Conservation (phyloP, 2,797 vertebrate genomes). For the Tragopan temminckii region DNA sequence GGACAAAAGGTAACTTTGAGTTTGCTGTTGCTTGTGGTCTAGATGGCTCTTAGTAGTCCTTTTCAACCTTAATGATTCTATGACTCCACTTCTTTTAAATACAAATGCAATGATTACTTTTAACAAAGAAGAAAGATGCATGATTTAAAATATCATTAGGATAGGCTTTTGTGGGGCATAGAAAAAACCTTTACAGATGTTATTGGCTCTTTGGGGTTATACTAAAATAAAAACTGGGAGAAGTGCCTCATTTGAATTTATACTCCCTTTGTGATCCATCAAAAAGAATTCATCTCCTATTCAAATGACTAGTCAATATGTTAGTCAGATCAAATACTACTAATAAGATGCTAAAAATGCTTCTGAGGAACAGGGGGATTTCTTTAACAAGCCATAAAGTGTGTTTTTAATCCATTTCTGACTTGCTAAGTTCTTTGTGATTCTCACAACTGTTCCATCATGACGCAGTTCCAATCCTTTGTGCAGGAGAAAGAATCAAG, state of each 20-base stretch:
- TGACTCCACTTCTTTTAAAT: background rate
- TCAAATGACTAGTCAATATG: constrained; percentile 82
- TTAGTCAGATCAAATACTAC: constrained; percentile 80
- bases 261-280: constrained; percentile 80
- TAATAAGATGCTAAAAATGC: constrained; percentile 82
- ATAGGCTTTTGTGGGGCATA: constrained; percentile 41
- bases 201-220: constrained; percentile 56
- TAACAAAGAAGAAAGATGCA: background rate
- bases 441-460: constrained; percentile 72
- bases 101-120: background rate
- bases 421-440: constrained; percentile 77
- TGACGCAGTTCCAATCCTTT: constrained; percentile 70
- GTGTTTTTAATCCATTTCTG: constrained; percentile 83
- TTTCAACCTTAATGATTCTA: too few relatives aligned
- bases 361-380: constrained; percentile 78
- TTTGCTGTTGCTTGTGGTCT: background rate
- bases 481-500: constrained; percentile 67
- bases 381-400: constrained; percentile 82
- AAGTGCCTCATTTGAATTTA: constrained; percentile 76
- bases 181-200: constrained; percentile 54
- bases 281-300: constrained; percentile 76
- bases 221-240: constrained; percentile 71
- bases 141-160: constrained; percentile 37
- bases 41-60: too few relatives aligned
- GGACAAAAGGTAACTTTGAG: background rate